phyloP scores from a whole-genome alignment of 64 coral and sea anemone species.

The Stichodactyla mertensii region DNA sequence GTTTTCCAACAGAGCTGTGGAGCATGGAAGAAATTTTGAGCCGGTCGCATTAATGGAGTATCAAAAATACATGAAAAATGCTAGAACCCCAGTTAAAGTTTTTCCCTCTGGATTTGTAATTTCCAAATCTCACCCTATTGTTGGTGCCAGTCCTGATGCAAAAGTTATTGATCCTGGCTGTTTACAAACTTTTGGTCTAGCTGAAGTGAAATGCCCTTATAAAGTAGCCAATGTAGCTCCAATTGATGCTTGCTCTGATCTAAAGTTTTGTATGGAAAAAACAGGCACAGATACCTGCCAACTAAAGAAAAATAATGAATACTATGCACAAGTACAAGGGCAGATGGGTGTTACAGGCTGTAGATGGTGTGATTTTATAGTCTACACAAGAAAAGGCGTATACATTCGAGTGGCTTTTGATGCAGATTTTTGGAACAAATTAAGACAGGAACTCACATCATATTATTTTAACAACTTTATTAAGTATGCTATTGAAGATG shows the following conservation, averaged over 20 bases:
- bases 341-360: too few species aligned
- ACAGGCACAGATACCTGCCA: too few species aligned
- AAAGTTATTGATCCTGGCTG: conserved; percentile 19
- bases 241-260: conserved; percentile 32
- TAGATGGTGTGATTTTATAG: too few species aligned
- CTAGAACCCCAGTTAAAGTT: conserved; percentile 18
- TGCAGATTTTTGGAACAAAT: too few species aligned
- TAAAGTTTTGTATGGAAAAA: background rate
- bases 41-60: conserved; percentile 13
- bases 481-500: too few species aligned
- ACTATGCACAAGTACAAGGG: too few species aligned
- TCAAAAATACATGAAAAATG: conserved; percentile 23
- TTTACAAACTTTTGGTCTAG: background rate
- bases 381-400: too few species aligned
- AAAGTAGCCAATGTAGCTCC: conserved; percentile 8
- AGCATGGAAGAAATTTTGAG: conserved; percentile 27
- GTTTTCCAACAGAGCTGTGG: background rate
- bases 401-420: too few species aligned
- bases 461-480: too few species aligned
- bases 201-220: conserved; percentile 29
- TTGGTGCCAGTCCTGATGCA: conserved; percentile 25
- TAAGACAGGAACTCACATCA: too few species aligned
- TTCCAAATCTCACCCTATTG: background rate
- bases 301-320: too few species aligned
- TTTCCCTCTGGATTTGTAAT: background rate